Evolutionary conservation across 2,797 vertebrate species (phyloP).

Genomic region (Crocidura indochinensis): DNA sequence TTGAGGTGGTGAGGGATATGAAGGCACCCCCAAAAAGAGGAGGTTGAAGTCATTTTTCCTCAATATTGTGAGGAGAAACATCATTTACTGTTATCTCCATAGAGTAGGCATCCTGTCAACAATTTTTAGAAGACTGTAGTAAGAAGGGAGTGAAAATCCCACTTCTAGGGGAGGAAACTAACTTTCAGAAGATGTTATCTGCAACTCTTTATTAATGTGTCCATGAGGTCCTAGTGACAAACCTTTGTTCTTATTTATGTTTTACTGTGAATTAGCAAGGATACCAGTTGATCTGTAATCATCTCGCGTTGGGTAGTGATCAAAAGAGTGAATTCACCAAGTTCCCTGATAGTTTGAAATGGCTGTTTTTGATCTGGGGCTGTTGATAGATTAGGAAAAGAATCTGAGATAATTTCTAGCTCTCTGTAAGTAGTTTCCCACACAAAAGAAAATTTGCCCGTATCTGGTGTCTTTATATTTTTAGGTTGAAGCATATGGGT

Average conservation of each 20-base stretch:
- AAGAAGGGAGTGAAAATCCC: not conserved
- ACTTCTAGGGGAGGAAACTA: not conserved
- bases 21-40: slow-evolving; percentile 4
- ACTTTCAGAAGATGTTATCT: not conserved
- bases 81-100: not conserved
- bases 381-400: slow-evolving; percentile 38
- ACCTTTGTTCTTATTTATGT: not conserved
- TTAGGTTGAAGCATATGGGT: not conserved
- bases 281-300: not conserved
- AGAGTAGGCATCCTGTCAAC: not conserved
- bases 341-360: slow-evolving; percentile 20
- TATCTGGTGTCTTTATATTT: slow-evolving; percentile 24
- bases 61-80: not conserved
- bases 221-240: not conserved
- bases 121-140: not conserved
- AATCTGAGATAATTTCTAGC: slow-evolving; percentile 22
- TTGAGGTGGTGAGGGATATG: not conserved
- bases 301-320: not conserved
- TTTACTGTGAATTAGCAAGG: not conserved
- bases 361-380: slow-evolving; percentile 24
- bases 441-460: not conserved
- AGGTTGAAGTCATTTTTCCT: not conserved
- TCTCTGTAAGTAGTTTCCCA: slow-evolving; percentile 33
- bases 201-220: not conserved
- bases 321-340: slow-evolving; percentile 17